These are phyloP conservation scores for Cynopterus sphinx DNA, from an alignment of 2,797 vertebrate species.

Conservation along the genomic window DNA sequence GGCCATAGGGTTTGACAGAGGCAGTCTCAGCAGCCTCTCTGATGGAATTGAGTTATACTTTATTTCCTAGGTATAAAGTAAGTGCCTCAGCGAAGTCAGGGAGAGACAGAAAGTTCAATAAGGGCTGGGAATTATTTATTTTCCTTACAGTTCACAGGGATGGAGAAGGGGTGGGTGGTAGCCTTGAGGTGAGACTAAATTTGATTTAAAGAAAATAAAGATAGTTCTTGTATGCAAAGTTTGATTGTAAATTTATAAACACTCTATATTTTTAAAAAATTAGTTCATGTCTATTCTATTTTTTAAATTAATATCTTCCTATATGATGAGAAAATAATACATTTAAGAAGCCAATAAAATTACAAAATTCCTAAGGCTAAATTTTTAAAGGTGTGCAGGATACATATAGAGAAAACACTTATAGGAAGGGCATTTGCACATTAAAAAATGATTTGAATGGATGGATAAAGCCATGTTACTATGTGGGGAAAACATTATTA, in stretches of 20 bases:
- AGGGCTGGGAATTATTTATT: neutral
- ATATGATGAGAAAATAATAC: neutral
- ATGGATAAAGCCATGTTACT: neutral
- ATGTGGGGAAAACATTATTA: neutral
- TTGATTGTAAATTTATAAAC: neutral
- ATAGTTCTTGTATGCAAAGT: neutral
- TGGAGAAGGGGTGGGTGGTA: neutral
- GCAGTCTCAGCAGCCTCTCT: neutral
- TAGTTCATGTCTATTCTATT: neutral
- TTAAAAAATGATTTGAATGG: neutral
- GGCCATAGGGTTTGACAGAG: neutral
- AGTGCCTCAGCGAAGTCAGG: neutral
- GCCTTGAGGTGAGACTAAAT: neutral
- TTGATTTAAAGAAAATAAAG: neutral
- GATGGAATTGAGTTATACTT: neutral
- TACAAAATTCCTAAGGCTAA: neutral
- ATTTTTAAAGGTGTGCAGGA: neutral
- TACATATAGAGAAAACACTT: neutral
- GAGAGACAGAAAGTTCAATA: neutral
- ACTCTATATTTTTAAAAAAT: neutral
- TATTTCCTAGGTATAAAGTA: neutral
- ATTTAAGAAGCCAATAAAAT: neutral
- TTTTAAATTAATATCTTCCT: neutral
- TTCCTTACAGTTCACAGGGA: neutral
- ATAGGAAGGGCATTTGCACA: neutral